phyloP scores from a whole-genome alignment of 2,113 vertebrate species.

The Pterophyllum scalare region DNA sequence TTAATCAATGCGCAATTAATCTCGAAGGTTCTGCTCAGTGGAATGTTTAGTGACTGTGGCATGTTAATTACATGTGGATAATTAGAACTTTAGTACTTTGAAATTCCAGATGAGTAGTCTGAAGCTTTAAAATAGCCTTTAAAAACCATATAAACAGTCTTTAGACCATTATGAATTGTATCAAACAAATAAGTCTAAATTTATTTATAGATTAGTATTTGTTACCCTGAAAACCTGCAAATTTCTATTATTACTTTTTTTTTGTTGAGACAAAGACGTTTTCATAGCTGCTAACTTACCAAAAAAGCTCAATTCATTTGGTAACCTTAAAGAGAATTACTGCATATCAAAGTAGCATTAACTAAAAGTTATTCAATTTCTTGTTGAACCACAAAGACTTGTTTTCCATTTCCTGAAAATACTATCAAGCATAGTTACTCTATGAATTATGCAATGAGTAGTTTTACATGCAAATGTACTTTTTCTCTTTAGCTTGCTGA shows the following conservation, averaged over 20 bases:
- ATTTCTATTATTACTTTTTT: not conserved
- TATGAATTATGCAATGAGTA: not conserved
- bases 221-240: not conserved
- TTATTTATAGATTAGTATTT: not conserved
- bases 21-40: constrained; percentile 28
- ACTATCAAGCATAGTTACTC: not conserved
- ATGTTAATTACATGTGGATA: constrained; percentile 53
- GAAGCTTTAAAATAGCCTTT: not conserved
- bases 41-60: constrained; percentile 36
- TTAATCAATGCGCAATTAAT: constrained; percentile 62
- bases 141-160: not conserved
- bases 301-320: too few species aligned
- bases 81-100: constrained; percentile 4
- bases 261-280: not conserved
- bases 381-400: not conserved
- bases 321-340: too few species aligned
- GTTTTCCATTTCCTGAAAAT: not conserved
- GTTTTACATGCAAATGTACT: not conserved
- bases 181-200: not conserved
- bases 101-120: not conserved
- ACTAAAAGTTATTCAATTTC: too few species aligned
- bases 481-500: not conserved
- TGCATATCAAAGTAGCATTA: too few species aligned
- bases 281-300: not conserved
- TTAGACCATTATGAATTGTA: not conserved